phyloP scores from a whole-genome alignment of 2,113 vertebrate genomes.

The Pavo muticus region DNA sequence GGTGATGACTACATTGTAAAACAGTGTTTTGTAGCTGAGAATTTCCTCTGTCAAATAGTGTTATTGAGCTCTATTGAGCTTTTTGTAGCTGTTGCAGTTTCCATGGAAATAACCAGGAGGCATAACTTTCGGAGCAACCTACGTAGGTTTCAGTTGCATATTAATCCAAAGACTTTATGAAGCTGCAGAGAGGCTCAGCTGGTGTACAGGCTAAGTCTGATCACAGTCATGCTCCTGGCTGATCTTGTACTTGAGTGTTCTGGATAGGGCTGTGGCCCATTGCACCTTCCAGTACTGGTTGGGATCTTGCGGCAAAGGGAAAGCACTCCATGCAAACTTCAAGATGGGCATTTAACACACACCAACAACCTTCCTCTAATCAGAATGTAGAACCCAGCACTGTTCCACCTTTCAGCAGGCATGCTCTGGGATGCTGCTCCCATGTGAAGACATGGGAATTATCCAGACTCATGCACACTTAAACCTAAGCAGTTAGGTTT shows the following conservation, averaged over 20 bases:
- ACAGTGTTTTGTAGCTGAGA: too few species aligned
- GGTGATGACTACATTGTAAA: too few species aligned
- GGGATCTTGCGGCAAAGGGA: neutral
- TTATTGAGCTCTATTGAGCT: too few species aligned
- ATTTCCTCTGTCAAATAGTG: too few species aligned
- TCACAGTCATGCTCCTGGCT: neutral
- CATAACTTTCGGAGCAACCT: too few species aligned
- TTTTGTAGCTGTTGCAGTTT: too few species aligned
- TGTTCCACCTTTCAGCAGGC: neutral
- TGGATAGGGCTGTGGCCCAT: neutral
- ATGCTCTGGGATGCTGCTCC: neutral
- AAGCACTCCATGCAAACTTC: rapidly evolving
- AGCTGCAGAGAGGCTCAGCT: neutral
- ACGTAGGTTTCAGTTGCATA: too few species aligned
- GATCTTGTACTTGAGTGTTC: neutral
- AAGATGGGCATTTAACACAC: neutral
- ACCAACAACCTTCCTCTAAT: neutral
- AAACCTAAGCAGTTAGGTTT: neutral
- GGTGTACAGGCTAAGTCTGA: neutral
- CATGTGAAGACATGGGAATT: neutral
- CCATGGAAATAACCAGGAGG: too few species aligned
- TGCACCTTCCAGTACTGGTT: neutral
- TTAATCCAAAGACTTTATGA: neutral
- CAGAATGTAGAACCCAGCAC: neutral
- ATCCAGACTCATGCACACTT: neutral